Conservation (phyloP, 2,797 vertebrate species). For the Neopelma chrysocephalum region DNA sequence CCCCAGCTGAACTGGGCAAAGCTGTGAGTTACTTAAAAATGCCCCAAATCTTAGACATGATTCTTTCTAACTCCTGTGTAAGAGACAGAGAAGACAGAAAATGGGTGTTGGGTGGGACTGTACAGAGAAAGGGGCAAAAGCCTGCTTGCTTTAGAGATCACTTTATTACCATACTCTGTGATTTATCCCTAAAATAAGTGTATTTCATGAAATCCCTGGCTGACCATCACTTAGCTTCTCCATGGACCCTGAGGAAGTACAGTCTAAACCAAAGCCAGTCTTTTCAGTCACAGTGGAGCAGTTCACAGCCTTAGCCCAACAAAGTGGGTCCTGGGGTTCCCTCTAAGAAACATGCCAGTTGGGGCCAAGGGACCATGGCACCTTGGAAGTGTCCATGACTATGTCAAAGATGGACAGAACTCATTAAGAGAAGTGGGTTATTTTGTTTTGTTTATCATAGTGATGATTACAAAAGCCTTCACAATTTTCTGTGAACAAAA, state of each 20-base stretch:
- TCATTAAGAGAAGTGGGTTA: background rate
- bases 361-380: background rate
- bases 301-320: background rate
- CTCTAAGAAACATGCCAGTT: background rate
- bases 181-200: background rate
- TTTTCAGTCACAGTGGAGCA: background rate
- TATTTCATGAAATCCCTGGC: background rate
- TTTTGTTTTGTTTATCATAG: background rate
- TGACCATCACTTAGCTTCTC: background rate
- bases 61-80: background rate
- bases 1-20: background rate
- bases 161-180: background rate
- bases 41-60: background rate
- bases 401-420: background rate
- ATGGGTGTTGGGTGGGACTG: background rate
- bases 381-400: background rate
- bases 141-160: background rate
- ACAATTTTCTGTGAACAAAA: background rate
- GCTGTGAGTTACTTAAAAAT: background rate
- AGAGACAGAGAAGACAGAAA: background rate
- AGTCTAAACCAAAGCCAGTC: background rate
- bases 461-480: background rate
- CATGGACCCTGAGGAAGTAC: background rate
- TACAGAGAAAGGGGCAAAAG: background rate
- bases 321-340: background rate